phyloP scores from a whole-genome alignment of 2,797 vertebrate species.

The Malurus splendens region DNA sequence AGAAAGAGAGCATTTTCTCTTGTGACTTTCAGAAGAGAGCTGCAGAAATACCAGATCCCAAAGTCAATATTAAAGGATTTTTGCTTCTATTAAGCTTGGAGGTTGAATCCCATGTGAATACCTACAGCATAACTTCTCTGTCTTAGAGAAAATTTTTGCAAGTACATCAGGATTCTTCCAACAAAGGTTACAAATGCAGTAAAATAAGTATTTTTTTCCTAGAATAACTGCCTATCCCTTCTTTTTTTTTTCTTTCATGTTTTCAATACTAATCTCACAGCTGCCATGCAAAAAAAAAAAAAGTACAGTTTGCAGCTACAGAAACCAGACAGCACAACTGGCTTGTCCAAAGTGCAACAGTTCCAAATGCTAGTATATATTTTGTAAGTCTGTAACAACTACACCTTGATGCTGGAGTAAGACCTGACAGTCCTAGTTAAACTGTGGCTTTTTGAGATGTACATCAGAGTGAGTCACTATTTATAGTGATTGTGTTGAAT shows the following conservation, averaged over 20 bases:
- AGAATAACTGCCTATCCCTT: accelerated
- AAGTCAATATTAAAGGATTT: neutral
- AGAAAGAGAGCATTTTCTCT: neutral
- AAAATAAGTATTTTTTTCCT: neutral
- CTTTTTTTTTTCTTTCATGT: neutral
- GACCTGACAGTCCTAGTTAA: neutral
- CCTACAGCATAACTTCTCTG: neutral
- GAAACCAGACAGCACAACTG: neutral
- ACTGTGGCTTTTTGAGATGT: neutral
- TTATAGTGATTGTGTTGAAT: neutral
- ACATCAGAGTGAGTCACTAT: neutral
- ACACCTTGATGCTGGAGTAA: neutral
- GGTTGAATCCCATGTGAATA: neutral
- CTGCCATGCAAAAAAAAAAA: neutral
- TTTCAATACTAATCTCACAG: neutral
- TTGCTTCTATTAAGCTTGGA: neutral
- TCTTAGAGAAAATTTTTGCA: neutral
- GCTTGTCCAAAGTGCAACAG: neutral
- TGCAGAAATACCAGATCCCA: neutral
- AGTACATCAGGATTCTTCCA: neutral
- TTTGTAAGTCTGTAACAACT: neutral
- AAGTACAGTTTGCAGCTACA: neutral
- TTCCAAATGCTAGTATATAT: neutral
- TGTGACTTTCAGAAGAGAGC: neutral
- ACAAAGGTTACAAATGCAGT: neutral